Conservation (phyloP, 2,888 invertebrate species). For the Noctua janthina region DNA sequence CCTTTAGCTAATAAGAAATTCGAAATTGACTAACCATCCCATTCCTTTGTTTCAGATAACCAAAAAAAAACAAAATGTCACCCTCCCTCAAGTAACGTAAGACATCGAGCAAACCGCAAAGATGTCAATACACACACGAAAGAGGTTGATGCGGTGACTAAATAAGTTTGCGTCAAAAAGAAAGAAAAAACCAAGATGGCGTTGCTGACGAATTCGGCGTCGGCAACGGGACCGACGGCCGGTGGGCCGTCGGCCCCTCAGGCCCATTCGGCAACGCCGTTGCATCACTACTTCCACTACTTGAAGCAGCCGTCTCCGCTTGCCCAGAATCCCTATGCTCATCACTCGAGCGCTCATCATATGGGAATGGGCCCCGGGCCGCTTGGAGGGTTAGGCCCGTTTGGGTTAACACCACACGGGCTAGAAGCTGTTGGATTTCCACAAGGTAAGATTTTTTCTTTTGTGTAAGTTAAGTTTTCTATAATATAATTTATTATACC, state of each 20-base stretch:
- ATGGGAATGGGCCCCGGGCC: slow-evolving; percentile 90
- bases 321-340: slow-evolving; percentile 87
- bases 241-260: slow-evolving; percentile 84
- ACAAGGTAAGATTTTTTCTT: slow-evolving; percentile 81
- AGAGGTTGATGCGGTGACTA: slow-evolving; percentile 85
- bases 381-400: slow-evolving; percentile 87
- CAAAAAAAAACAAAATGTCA: slow-evolving; percentile 57
- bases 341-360: slow-evolving; percentile 87
- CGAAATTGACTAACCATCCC: slow-evolving; percentile 13
- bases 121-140: slow-evolving; percentile 80
- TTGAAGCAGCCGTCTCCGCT: slow-evolving; percentile 90
- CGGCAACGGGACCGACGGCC: slow-evolving; percentile 82
- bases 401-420: slow-evolving; percentile 86
- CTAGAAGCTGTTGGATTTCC: slow-evolving; percentile 89
- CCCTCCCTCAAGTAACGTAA: slow-evolving; percentile 48
- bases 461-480: background rate
- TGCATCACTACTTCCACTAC: slow-evolving; percentile 90
- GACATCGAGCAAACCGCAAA: slow-evolving; percentile 67
- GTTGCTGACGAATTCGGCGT: slow-evolving; percentile 85
- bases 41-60: slow-evolving; percentile 59
- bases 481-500: background rate
- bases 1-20: background rate
- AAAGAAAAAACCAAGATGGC: slow-evolving; percentile 78
- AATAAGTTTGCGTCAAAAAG: slow-evolving; percentile 66
- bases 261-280: slow-evolving; percentile 89